Evolutionary conservation across 2,113 vertebrate genomes (phyloP), one percentile per base, ranked within the genome.

Genomic region (Dipodomys stephensi): DNA sequence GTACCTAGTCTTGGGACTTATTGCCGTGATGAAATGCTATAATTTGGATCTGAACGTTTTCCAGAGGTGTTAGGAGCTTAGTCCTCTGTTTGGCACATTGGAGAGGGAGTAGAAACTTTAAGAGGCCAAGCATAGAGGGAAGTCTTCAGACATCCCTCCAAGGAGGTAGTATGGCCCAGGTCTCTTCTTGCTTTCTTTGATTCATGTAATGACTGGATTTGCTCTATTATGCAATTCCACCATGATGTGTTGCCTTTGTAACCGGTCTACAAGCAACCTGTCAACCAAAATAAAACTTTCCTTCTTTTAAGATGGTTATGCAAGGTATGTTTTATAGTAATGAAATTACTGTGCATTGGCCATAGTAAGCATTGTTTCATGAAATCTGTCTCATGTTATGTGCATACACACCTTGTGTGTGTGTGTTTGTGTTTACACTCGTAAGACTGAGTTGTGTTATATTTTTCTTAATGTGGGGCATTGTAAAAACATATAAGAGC

Each of bases 401-500:
- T 77, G 19, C 35, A 18, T 39, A 2, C 60, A 20, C 39, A 46
- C 20, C 2, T 12, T 16, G 7, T 65, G 22, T 65, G 22, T 57
- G 53, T 57, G 53, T 57, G 53, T 57, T 57, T 57, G 53, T 18
- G 53, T 57, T 11, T 49, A 49, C 12, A 49, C 49, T 11, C 12
- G 10, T 49, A 49, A 49, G 49, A 53, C 16, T 91, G 30, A 74
- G 20, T 74, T 93, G 1, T 88, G 20, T 60, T 86, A 86, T 73
- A 8, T 53, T 80, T 96, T 88, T 65, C 35, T 86, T 92, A 88
- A 95, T 62, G 62, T 53, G 1, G 7, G 19, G 27, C 44, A 39
- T 53, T 35, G 27, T 76, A 67, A 88, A 79, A 83, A 72, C 28
- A 35, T 81, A 60, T 77, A 16, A 57, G 16, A 57, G 15, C 9